Evolutionary conservation across 2,888 invertebrate genomes (phyloP).

Genomic region (Heliconius erato): DNA sequence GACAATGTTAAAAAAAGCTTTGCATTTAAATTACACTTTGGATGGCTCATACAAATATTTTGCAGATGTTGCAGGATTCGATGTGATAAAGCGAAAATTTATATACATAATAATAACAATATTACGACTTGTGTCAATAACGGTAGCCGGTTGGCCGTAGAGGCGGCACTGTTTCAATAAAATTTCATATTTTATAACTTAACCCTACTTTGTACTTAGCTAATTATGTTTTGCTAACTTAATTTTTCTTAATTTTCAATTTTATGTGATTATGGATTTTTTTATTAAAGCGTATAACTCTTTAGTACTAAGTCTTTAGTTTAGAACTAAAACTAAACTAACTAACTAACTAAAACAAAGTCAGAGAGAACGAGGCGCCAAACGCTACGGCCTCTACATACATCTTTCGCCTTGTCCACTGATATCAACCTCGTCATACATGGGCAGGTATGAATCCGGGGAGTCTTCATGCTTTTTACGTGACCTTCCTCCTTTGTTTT

Average conservation of each 20-base stretch:
- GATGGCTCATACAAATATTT: not conserved
- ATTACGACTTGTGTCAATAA: conserved; percentile 9
- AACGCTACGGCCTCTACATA: no score
- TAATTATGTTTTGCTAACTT: not conserved
- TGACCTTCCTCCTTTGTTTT: no score
- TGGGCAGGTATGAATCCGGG: no score
- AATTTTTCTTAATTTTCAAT: not conserved
- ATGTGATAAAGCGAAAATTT: conserved; percentile 13
- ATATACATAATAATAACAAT: conserved; percentile 14
- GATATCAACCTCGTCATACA: no score
- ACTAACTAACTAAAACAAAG: no score
- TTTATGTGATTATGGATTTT: no score
- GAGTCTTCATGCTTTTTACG: no score
- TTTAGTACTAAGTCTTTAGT: no score
- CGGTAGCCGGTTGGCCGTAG: not conserved
- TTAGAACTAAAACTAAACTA: no score
- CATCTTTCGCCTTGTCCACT: no score
- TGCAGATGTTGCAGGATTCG: not conserved
- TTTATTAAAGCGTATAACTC: no score
- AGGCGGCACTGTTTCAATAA: not conserved
- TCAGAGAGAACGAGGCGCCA: no score
- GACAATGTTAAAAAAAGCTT: not conserved
- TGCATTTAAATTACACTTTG: not conserved
- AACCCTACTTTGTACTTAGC: conserved; percentile 5
- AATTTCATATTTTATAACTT: conserved; percentile 8